Percentiles rank a stretch among this genome's conserved stretches.
Evolutionary conservation across 2,888 invertebrate species (phyloP).

Genomic region (Lepidocyrtoides sp.): DNA sequence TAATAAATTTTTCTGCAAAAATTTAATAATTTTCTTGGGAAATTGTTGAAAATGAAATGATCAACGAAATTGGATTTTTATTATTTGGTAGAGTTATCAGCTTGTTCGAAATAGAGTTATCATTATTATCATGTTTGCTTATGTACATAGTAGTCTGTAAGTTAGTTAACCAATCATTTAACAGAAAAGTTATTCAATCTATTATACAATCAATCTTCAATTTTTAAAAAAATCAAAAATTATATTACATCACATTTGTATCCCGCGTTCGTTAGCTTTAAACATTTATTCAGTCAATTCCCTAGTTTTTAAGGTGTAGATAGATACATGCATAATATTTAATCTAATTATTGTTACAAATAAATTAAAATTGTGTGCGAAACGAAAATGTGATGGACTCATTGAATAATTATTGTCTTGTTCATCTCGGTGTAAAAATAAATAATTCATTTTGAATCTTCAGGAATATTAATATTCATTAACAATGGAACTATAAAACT

Average conservation of each 20-base stretch:
- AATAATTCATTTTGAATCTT: too few relatives aligned
- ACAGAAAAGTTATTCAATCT: neutral
- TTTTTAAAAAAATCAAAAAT: conserved; percentile 12
- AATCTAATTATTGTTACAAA: neutral
- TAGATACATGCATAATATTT: neutral
- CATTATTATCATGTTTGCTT: conserved; percentile 41
- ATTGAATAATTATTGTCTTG: neutral
- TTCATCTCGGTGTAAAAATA: too few relatives aligned
- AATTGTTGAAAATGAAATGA: neutral
- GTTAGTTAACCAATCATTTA: neutral
- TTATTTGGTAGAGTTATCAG: conserved; percentile 28
- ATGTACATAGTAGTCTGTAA: conserved; percentile 23
- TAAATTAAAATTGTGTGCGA: neutral
- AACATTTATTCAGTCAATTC: conserved; percentile 12
- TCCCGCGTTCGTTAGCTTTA: conserved; percentile 33
- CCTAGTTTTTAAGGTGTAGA: neutral
- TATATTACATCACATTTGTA: neutral
- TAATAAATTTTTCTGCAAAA: conserved; percentile 50
- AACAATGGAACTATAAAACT: too few relatives aligned
- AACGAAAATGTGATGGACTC: neutral
- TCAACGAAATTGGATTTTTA: conserved; percentile 9
- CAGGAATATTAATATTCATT: too few relatives aligned
- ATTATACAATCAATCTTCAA: conserved; percentile 44
- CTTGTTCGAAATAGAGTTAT: too few relatives aligned
- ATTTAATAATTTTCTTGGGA: neutral